A percentile compares a stretch with the other conserved stretches of the same genome.
Evolutionary conservation across 1,140 invertebrate species (phyloP).

Genomic region (Trichonephila clavata): DNA sequence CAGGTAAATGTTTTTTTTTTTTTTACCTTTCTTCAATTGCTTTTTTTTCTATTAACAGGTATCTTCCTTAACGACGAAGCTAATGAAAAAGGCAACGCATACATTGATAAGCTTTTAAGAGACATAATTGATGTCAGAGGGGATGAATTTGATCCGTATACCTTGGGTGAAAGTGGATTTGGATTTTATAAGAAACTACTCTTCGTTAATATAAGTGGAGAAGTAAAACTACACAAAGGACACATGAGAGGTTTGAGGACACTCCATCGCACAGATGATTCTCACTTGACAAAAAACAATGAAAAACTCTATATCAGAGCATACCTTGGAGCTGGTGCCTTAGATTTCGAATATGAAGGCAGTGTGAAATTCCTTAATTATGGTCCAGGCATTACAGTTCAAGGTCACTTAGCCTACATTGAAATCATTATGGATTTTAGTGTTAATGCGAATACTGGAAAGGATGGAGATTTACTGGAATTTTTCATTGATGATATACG

Average conservation of each 20-base stretch:
- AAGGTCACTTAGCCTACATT: constrained; percentile 19
- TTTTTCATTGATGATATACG: constrained; percentile 46
- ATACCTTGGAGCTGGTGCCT: constrained; percentile 51
- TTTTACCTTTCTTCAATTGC: not conserved
- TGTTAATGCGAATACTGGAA: constrained; percentile 40
- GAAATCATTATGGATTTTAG: constrained; percentile 54
- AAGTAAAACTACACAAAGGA: constrained; percentile 37
- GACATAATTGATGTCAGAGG: constrained; percentile 10
- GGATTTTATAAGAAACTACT: constrained; percentile 46
- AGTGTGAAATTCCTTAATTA: constrained; percentile 49
- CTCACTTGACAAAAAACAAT: not conserved
- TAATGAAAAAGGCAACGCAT: constrained; percentile 1
- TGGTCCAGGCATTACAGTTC: constrained; percentile 15
- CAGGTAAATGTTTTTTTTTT: not conserved
- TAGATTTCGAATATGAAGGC: constrained; percentile 27
- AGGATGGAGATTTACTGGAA: constrained; percentile 17
- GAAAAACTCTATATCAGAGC: not conserved
- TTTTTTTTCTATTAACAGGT: not conserved
- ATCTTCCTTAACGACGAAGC: not conserved
- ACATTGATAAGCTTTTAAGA: constrained; percentile 5
- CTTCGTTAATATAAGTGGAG: constrained; percentile 9
- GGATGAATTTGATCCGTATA: constrained; percentile 58
- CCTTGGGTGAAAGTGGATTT: not conserved
- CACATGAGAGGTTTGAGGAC: constrained; percentile 14
- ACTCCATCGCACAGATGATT: constrained; percentile 42